These are phyloP conservation scores for Diceros bicornis DNA, from an alignment of 2,797 vertebrate species.

Conservation along the genomic window DNA sequence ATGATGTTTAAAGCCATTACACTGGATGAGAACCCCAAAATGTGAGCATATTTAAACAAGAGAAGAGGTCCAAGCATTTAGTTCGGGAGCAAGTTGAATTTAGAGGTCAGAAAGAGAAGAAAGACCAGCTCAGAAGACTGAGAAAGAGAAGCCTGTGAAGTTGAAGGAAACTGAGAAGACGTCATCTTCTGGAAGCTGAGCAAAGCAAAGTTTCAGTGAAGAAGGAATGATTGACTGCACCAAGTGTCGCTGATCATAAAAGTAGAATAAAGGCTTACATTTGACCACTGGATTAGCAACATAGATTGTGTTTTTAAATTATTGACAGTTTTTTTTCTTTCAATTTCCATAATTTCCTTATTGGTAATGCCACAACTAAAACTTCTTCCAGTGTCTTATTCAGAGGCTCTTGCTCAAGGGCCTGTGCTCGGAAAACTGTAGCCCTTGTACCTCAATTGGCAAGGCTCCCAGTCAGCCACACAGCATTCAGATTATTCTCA, in stretches of 20 bases:
- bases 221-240: not conserved
- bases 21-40: not conserved
- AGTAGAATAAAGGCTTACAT: not conserved
- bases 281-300: not conserved
- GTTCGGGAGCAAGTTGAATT: not conserved
- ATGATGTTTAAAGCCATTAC: not conserved
- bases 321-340: not conserved
- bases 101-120: not conserved
- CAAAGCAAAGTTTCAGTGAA: not conserved
- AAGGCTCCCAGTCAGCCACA: not conserved
- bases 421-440: not conserved
- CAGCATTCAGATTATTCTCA: not conserved
- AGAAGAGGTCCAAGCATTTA: not conserved
- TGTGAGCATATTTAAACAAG: not conserved
- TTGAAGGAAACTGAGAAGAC: not conserved
- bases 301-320: not conserved
- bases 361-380: not conserved
- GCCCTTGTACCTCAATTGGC: not conserved
- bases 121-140: not conserved
- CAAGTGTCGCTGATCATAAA: not conserved
- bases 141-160: not conserved
- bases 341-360: not conserved
- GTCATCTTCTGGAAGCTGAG: not conserved
- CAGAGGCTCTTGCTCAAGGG: not conserved
- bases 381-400: not conserved